These are phyloP conservation scores for Drosophila sordidapex DNA, from an alignment of 2,888 invertebrate species.

Conservation along the genomic window DNA sequence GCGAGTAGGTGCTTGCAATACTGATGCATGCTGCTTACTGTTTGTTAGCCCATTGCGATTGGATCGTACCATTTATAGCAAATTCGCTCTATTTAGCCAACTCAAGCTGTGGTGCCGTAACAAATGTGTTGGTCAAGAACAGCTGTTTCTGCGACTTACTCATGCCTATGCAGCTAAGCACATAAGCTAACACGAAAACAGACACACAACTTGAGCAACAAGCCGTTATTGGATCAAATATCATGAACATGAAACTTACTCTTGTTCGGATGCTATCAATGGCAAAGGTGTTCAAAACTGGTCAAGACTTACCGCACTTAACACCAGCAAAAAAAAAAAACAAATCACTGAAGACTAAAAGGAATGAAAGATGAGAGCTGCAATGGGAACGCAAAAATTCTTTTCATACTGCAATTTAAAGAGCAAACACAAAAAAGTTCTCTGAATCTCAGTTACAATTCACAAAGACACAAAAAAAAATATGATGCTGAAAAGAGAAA, in stretches of 20 bases:
- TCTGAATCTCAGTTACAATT: conserved; percentile 55
- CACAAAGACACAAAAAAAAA: conserved; percentile 36
- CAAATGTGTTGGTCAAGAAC: conserved; percentile 59
- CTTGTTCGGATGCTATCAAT: conserved; percentile 62
- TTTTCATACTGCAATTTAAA: conserved; percentile 74
- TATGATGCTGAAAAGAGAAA: conserved; percentile 36
- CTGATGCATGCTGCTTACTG: conserved; percentile 39
- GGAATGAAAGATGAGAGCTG: conserved; percentile 47
- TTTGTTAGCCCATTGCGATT: conserved; percentile 9
- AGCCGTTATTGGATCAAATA: conserved; percentile 50
- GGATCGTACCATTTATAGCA: conserved; percentile 39
- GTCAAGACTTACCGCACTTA: conserved; percentile 65
- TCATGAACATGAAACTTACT: conserved; percentile 40
- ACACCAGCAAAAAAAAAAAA: conserved; percentile 36
- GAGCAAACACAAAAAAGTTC: conserved; percentile 60
- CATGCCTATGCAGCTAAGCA: conserved; percentile 33
- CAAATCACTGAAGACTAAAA: neutral
- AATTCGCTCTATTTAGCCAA: conserved; percentile 14
- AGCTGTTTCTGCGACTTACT: conserved; percentile 44
- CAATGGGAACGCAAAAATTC: conserved; percentile 70
- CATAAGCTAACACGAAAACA: conserved; percentile 33
- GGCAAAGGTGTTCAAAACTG: conserved; percentile 54
- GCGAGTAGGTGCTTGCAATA: conserved; percentile 12
- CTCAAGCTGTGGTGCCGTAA: conserved; percentile 13
- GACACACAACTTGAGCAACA: conserved; percentile 15